Evolutionary conservation across 2,113 vertebrate genomes (phyloP).

Genomic region (Collichthys lucidus): DNA sequence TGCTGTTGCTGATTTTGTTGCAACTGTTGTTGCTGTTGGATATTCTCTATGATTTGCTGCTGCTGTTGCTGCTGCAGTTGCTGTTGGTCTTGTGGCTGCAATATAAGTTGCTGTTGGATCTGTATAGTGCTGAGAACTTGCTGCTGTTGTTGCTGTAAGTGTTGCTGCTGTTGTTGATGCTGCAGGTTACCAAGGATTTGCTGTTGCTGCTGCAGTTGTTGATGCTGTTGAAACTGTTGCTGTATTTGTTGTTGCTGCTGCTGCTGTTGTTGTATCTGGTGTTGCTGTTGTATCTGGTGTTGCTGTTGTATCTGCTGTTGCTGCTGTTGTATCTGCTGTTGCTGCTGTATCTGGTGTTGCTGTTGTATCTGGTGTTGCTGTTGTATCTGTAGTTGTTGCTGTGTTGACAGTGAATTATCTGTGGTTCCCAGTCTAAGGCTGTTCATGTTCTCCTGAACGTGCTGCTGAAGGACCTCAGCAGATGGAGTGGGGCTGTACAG

Average conservation of each 20-base stretch:
- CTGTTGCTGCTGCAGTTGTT: constrained; percentile 67
- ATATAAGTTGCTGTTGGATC: constrained; percentile 80
- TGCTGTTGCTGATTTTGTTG: constrained; percentile 79
- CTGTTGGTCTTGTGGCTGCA: constrained; percentile 88
- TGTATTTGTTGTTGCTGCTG: constrained; percentile 25
- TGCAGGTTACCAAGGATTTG: constrained; percentile 75
- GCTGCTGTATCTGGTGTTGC: constrained; percentile 62
- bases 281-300: constrained; percentile 69
- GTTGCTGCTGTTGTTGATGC: constrained; percentile 71
- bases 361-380: constrained; percentile 72
- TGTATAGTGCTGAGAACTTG: constrained; percentile 79
- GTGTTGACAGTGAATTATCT: constrained; percentile 87
- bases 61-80: constrained; percentile 79
- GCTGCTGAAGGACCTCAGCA: constrained; percentile 83
- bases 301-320: constrained; percentile 63
- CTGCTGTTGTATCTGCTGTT: constrained; percentile 75
- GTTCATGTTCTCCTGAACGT: constrained; percentile 88
- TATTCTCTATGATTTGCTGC: constrained; percentile 80
- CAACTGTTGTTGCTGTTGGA: constrained; percentile 75
- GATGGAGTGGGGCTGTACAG: constrained; percentile 81
- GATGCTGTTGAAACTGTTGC: constrained; percentile 41
- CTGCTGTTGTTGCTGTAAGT: constrained; percentile 69
- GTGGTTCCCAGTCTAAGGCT: constrained; percentile 88
- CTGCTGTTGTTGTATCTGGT: constrained; percentile 61
- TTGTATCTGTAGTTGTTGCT: constrained; percentile 86